Conservation (phyloP, 35 echinoderm and acorn worm species). For the Holothuria glaberrima region DNA sequence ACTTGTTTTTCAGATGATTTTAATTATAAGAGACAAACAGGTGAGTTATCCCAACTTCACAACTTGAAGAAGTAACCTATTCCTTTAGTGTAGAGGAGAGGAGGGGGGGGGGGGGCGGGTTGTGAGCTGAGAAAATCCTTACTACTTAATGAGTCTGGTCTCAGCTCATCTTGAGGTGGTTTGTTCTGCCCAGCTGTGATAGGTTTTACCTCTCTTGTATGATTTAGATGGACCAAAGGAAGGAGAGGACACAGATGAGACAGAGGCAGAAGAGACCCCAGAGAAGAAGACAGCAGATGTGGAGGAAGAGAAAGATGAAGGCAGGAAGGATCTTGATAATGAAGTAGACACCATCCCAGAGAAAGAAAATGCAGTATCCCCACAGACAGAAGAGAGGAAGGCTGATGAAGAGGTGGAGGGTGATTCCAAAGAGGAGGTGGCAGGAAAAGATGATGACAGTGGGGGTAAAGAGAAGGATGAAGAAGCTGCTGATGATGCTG, state of each 20-base stretch:
- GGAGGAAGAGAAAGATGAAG: conserved; percentile 1
- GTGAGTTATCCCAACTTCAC: too few species aligned
- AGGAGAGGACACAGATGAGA: neutral
- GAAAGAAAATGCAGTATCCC: conserved; percentile 39
- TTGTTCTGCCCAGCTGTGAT: too few species aligned
- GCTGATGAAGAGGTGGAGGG: neutral
- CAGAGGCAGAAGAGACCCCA: neutral
- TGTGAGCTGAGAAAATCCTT: too few species aligned
- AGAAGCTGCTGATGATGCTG: neutral
- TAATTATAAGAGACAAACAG: too few species aligned
- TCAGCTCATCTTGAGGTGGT: too few species aligned
- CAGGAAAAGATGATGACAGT: conserved; percentile 13
- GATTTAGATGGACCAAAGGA: too few species aligned
- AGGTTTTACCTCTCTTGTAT: too few species aligned
- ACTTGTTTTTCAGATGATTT: too few species aligned
- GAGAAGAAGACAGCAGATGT: conserved; percentile 21
- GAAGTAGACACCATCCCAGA: conserved; percentile 37
- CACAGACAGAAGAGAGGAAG: conserved; percentile 26
- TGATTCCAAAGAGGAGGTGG: conserved; percentile 16
- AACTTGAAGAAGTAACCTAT: too few species aligned
- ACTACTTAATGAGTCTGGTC: too few species aligned
- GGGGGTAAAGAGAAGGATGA: conserved; percentile 48
- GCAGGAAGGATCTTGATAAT: neutral
- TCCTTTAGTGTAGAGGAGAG: too few species aligned
- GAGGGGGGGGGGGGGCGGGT: too few species aligned